Conservation (phyloP, 2,113 vertebrate species). For the Cacatua alba region DNA sequence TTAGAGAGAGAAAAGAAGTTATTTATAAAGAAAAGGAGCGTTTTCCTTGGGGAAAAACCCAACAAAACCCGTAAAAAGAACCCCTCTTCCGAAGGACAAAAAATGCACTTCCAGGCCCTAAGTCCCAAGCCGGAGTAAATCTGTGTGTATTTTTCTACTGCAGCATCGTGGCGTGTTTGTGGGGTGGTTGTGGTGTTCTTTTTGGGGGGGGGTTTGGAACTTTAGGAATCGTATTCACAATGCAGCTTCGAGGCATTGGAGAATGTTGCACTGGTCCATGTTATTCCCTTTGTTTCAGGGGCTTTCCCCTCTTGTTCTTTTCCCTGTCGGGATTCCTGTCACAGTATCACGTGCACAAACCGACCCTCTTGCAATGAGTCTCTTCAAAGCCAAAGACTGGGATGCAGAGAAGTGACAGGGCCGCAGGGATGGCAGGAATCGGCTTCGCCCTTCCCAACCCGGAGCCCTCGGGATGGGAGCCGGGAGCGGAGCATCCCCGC, state of each 20-base stretch:
- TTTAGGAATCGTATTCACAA: neutral
- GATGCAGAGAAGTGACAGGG: neutral
- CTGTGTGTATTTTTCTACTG: neutral
- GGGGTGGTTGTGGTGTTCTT: neutral
- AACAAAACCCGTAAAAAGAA: neutral
- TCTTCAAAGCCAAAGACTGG: constrained; percentile 51
- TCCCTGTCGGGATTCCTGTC: neutral
- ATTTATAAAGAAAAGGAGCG: constrained; percentile 16
- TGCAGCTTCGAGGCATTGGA: neutral
- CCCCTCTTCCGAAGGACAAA: neutral
- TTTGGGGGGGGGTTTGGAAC: neutral
- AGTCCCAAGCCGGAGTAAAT: neutral
- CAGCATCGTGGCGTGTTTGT: neutral
- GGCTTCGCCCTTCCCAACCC: neutral
- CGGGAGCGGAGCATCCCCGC: neutral
- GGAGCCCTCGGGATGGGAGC: neutral
- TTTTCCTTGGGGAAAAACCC: neutral
- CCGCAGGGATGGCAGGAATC: neutral
- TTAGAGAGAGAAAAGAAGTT: neutral
- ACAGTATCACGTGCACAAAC: neutral
- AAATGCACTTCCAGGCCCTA: constrained; percentile 53
- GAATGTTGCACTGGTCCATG: constrained; percentile 5
- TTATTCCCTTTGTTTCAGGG: neutral
- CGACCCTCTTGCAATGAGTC: neutral
- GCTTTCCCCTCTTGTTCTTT: neutral